Base-by-base conservation (phyloP, 2,113 vertebrate genomes). In the Holacanthus passer region DNA sequence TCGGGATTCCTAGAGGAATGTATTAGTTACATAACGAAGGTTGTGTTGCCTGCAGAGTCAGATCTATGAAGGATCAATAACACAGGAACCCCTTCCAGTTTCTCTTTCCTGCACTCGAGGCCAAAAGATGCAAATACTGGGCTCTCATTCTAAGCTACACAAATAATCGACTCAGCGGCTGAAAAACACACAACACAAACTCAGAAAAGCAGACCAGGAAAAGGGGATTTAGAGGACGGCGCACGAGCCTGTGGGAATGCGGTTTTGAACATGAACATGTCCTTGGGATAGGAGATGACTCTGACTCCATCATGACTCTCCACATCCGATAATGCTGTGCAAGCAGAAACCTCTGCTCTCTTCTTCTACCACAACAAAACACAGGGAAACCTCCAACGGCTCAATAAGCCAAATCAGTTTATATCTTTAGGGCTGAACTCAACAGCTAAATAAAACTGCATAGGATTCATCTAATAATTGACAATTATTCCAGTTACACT, bases 271-370 rank as follows among this genome's bases (percentile, higher is more conserved):
- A 69, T 65, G 76, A 87, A 82, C 78, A 41, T 71, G 88, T 92
- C 90, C 85, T 90, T 87, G 88, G 78, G 84, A 88, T 67, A 81
- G 72, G 71, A 75, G 80, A 84, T 70, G 62, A 77, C 65, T 87
- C 81, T 73, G 82, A 77, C 83, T 82, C 60, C 79, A 89, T 87
- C 87, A 72, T 81, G 87, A 85, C 66, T 88, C 72, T 62, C 43
- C 81, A 74, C 71, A 85, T 87, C 80, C 82, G 76, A 81, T 87
- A 86, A 55, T 73, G 88, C 91, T 77, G 85, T 7, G 60, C 20
- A 77, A 70, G 78, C 86, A 87, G 53, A 90, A 91, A 86, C 47
- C 59, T 60, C 45, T 11, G 45, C 69, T 76, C 71, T 48, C n/a
- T 31, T 77, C 72, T 50, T 37, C 58, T 41, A 35, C 48, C 43